These are phyloP conservation scores for Drosophila bifasciata DNA, from an alignment of 1,140 invertebrate genomes.

Conservation along the genomic window DNA sequence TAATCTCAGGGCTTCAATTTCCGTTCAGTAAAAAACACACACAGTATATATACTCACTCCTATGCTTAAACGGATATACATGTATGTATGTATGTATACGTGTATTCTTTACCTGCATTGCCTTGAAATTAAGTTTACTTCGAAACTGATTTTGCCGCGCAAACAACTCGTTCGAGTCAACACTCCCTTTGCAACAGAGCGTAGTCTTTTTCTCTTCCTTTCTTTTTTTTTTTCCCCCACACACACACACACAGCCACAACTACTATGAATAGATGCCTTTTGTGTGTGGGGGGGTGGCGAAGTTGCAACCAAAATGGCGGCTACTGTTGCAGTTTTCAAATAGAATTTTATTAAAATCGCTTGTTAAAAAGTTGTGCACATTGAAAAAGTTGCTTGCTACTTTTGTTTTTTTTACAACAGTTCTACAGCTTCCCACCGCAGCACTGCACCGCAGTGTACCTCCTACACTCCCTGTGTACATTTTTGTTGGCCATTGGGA, in stretches of 20 bases:
- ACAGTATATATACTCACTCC: not conserved
- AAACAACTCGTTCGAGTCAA: not conserved
- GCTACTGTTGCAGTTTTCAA: conserved; percentile 57
- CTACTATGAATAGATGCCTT: conserved; percentile 5
- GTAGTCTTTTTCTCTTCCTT: not conserved
- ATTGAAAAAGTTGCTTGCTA: conserved; percentile 66
- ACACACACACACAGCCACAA: conserved; percentile 21
- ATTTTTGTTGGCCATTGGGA: conserved; percentile 47
- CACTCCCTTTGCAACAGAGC: conserved; percentile 1
- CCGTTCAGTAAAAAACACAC: too few relatives aligned
- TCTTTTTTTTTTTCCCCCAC: not conserved
- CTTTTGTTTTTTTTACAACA: conserved; percentile 4
- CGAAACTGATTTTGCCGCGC: conserved; percentile 19
- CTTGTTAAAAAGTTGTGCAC: conserved; percentile 75
- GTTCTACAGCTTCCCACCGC: not conserved
- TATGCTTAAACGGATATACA: not conserved
- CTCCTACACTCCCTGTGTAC: not conserved
- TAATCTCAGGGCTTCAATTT: too few relatives aligned
- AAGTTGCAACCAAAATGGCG: conserved; percentile 46
- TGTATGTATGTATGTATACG: too few relatives aligned
- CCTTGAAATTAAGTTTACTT: not conserved
- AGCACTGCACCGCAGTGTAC: not conserved
- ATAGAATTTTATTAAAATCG: conserved; percentile 83
- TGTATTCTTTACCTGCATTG: not conserved
- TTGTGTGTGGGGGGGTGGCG: conserved; percentile 14